Conservation (phyloP, 2,888 invertebrate species). For the Agonum fuliginosum region DNA sequence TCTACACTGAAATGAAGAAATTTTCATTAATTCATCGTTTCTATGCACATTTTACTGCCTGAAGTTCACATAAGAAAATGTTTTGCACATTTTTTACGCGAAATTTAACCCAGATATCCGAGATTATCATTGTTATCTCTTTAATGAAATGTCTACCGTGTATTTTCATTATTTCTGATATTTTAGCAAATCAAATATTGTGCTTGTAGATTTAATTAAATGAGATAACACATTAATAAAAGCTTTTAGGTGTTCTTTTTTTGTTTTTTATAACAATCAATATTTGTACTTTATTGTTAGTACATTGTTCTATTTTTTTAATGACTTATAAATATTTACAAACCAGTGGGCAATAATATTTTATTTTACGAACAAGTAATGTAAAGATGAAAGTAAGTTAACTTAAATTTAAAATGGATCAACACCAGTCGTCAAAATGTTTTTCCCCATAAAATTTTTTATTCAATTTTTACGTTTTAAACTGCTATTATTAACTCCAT, state of each 20-base stretch:
- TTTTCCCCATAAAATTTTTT: too few species aligned
- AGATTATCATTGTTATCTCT: conserved; percentile 11
- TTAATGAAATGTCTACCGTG: background rate
- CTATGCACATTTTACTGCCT: background rate
- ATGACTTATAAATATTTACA: too few species aligned
- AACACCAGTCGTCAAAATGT: too few species aligned
- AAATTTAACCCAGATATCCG: background rate
- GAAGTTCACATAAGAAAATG: background rate
- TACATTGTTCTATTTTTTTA: too few species aligned
- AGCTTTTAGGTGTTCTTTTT: background rate
- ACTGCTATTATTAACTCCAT: too few species aligned
- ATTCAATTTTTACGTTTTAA: too few species aligned
- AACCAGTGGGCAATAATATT: too few species aligned
- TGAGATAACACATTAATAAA: background rate
- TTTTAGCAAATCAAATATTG: conserved; percentile 22
- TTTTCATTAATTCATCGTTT: conserved; percentile 1
- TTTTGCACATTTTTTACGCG: background rate
- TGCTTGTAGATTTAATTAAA: background rate
- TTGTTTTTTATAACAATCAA: background rate
- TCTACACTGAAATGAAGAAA: conserved; percentile 66
- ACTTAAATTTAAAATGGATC: too few species aligned
- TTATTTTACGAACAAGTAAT: too few species aligned
- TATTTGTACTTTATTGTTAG: too few species aligned
- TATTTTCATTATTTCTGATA: background rate
- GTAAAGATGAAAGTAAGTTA: too few species aligned